Evolutionary conservation across 2,113 vertebrate species (phyloP), one percentile per base, ranked within the genome.

Genomic region (Heterotis niloticus): DNA sequence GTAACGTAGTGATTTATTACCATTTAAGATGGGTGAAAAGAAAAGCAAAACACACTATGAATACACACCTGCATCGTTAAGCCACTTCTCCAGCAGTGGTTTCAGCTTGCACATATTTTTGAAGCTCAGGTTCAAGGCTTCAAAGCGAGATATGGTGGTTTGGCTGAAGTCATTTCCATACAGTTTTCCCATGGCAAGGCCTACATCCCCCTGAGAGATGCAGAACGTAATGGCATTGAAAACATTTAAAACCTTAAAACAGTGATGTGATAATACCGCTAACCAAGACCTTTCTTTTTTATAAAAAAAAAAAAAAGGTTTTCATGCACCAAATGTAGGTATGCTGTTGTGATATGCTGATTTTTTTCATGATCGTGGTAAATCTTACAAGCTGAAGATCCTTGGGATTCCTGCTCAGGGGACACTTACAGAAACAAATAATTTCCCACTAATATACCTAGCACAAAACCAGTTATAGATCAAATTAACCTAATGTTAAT

Each of bases 91-190:
- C 90, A 99, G 90, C 92, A 99, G 93, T 78, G 98, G 98, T 92
- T 99, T 99, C 87, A 99, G 95, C 91, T 99, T 99, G 94, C 98
- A 99, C 98, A 99, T 99, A 91, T 99, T 99, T 93, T 99, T 99
- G 96, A 99, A 99, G 95, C 98, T 99, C 92, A 99, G 95, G 91
- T 99, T 99, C 95, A 99, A 96, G 95, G 98, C 98, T 96, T 99
- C 98, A 86, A 99, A 99, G 91, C 98, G 97, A 92, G 98, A 99
- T 90, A 99, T 99, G 90, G 98, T 99, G 83, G 98, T 99, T 92
- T 99, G 98, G 94, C 98, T 99, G 91, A 99, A 99, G 91, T 99
- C 98, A 81, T 99, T 99, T 92, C 98, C 98, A 84, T 99, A 99
- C 80, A 99, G 94, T 92, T 99, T 99, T 86, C 98, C 98, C 97